Percentiles rank a stretch among this genome's conserved stretches.
Evolutionary conservation across 2,888 invertebrate genomes (phyloP).

Genomic region (Parnassius smintheus): DNA sequence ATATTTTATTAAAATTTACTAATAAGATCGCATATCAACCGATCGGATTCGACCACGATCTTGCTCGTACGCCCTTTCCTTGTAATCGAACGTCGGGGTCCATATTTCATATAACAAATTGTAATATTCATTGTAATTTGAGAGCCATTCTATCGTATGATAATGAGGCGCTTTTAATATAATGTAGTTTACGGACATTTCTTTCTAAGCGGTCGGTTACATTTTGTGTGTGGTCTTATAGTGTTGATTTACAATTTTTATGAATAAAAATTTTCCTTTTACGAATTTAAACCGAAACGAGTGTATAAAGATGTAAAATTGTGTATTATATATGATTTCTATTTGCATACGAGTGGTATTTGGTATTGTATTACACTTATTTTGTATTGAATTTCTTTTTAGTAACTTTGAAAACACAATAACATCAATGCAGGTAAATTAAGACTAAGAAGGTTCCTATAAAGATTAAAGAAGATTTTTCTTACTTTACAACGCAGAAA

Average conservation of each 20-base stretch:
- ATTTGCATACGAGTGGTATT: too few species aligned
- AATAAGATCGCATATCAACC: conserved; percentile 25
- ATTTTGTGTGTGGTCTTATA: conserved; percentile 22
- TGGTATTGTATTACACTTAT: too few species aligned
- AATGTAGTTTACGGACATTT: conserved; percentile 50
- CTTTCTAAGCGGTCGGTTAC: conserved; percentile 22
- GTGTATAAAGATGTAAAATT: neutral
- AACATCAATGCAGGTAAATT: too few species aligned
- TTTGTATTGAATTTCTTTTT: too few species aligned
- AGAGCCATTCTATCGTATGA: conserved; percentile 47
- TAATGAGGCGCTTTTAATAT: conserved; percentile 55
- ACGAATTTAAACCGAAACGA: neutral
- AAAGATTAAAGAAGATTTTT: too few species aligned
- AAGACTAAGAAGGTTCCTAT: too few species aligned
- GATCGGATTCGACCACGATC: conserved; percentile 6
- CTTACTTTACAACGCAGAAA: too few species aligned
- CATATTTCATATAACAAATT: conserved; percentile 62
- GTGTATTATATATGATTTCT: too few species aligned
- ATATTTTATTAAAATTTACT: conserved; percentile 24
- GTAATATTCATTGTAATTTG: conserved; percentile 63
- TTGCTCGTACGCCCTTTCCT: conserved; percentile 52
- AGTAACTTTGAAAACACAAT: too few species aligned
- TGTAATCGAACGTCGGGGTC: conserved; percentile 43
- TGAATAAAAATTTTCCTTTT: conserved; percentile 5
- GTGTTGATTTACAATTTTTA: conserved; percentile 19